Percentiles rank a stretch among this genome's conserved stretches.
phyloP scores from a whole-genome alignment of 2,797 vertebrate genomes.

The Eptatretus atami region DNA sequence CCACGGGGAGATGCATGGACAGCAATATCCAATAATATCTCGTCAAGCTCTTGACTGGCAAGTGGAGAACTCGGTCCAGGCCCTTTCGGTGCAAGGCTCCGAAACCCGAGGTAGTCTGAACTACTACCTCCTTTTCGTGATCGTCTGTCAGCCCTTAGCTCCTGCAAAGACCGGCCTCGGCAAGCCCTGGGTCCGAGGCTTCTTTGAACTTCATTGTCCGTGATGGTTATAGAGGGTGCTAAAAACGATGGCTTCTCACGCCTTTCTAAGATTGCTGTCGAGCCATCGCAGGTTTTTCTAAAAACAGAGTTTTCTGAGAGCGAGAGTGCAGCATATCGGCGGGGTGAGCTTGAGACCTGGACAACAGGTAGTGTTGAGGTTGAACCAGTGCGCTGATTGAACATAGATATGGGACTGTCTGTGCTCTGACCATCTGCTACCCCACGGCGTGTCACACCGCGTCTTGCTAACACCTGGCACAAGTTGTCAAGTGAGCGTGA shows the following conservation, averaged over 20 bases:
- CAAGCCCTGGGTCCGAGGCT: neutral
- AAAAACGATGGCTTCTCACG: conserved; percentile 34
- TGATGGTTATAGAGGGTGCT: conserved; percentile 85
- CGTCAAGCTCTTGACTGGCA: conserved; percentile 3
- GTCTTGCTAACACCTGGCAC: neutral
- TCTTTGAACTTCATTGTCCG: conserved; percentile 50
- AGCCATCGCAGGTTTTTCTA: conserved; percentile 25
- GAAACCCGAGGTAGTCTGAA: neutral
- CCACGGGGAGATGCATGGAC: conserved; percentile 1
- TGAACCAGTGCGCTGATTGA: too few species aligned
- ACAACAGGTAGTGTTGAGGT: conserved; percentile 19
- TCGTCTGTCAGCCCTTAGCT: neutral
- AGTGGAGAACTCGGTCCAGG: neutral
- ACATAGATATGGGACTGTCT: neutral
- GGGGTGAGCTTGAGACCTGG: conserved; percentile 68
- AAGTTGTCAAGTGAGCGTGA: neutral
- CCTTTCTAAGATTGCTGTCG: conserved; percentile 13
- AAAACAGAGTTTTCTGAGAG: conserved; percentile 62
- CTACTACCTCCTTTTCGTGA: neutral
- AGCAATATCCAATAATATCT: neutral
- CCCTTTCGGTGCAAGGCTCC: neutral
- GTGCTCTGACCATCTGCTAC: neutral
- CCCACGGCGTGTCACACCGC: neutral
- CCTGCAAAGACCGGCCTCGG: neutral
- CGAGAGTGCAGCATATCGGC: conserved; percentile 64